These are phyloP conservation scores for Agrochola circellaris DNA, from an alignment of 2,888 invertebrate species.

Conservation along the genomic window DNA sequence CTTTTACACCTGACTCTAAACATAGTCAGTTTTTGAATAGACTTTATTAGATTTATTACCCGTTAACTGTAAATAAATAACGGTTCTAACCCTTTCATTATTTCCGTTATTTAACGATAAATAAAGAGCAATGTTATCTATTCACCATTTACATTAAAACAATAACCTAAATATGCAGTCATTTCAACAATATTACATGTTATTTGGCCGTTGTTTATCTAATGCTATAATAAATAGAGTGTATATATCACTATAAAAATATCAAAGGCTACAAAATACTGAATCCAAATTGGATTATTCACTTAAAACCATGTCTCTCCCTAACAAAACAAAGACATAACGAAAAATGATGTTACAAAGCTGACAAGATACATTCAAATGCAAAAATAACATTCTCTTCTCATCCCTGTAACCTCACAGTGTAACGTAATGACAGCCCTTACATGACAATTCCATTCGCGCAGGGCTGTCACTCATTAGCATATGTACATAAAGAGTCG, in stretches of 20 bases:
- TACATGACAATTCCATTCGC: conserved; percentile 90
- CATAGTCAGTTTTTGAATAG: not conserved
- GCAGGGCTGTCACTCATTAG: conserved; percentile 88
- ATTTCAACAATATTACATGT: not conserved
- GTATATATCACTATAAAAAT: not conserved
- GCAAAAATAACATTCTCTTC: conserved; percentile 81
- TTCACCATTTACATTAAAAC: not conserved
- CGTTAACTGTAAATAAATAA: not conserved
- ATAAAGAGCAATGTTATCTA: not conserved
- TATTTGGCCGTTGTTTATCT: no score
- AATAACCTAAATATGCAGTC: not conserved
- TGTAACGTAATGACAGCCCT: conserved; percentile 85
- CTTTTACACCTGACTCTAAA: not conserved
- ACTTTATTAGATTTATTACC: not conserved
- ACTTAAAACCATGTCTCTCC: conserved; percentile 29
- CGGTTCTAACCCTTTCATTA: not conserved
- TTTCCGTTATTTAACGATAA: not conserved
- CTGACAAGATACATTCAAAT: conserved; percentile 73
- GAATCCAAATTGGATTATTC: conserved; percentile 8
- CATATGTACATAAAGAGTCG: conserved; percentile 87
- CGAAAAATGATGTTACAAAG: conserved; percentile 59
- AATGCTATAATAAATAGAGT: not conserved
- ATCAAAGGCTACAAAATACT: not conserved
- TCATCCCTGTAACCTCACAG: conserved; percentile 75
- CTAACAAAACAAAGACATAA: conserved; percentile 36